Base-by-base conservation (phyloP, 2,888 invertebrate species). In the Agonopterix subpropinquella region DNA sequence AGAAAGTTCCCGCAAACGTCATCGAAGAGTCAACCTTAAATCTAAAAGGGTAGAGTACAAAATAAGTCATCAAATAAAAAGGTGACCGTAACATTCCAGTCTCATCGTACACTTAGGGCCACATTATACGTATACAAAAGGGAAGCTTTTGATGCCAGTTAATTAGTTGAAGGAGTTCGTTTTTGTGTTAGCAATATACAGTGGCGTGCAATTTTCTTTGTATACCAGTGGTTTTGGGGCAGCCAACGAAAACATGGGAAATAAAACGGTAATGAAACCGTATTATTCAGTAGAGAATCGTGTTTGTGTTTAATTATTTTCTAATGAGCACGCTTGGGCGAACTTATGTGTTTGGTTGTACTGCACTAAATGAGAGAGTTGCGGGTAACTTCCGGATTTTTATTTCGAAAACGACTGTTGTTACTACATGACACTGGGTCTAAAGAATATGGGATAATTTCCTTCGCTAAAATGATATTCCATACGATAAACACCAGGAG, bases 111-210 rank as follows among this genome's bases (percentile, higher is more conserved):
- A 47, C 47, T 43, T 47, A 2, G 42, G 43, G 35, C 55, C 57
- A 53, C 54, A 58, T 54, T 54, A 48, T 52, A 51, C 47, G 46
- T 50, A 47, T 52, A 42, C 45, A 43, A 49, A 42, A 46, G 47
- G 36, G 59, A 59, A 59, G 58, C 62, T 63, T 68, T 66, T 68
- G 66, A 65, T 62, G 62, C 57, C 61, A 63, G 70, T 68, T 72
- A 72, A 70, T 70, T 70, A 72, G 65, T 67, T 62, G 53, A 60
- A 59, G 56, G 61, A 59, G 57, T 64, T 58, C 52, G 57, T 61
- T 65, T 65, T 59, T 58, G 53, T 53, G 47, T 49, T 47, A 39
- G 35, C 2, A 35, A 8, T 7, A 43, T 46, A 47, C 45, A 42
- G 39, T 44, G 46, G 46, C 43, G 48, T 46, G 46, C 44, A 43